These are phyloP conservation scores for Bubo bubo DNA, from an alignment of 2,113 vertebrate genomes.

Conservation along the genomic window DNA sequence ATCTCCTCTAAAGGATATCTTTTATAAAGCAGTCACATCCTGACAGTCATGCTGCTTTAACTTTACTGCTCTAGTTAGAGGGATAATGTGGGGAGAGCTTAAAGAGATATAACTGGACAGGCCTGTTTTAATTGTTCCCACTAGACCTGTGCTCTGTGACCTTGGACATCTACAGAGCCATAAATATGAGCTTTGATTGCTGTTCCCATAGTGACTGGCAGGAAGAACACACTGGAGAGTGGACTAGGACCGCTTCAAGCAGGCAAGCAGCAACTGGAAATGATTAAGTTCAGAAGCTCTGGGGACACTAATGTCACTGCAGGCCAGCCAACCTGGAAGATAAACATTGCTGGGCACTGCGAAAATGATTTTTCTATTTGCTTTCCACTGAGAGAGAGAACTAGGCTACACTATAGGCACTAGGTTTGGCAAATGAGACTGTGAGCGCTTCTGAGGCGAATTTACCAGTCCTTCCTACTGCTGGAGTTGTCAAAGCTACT, in stretches of 20 bases:
- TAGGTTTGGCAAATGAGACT: not conserved
- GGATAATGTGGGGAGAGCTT: constrained; percentile 34
- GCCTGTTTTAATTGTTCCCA: constrained; percentile 64
- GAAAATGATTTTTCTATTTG: constrained; percentile 57
- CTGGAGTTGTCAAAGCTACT: not conserved
- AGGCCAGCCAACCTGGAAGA: constrained; percentile 53
- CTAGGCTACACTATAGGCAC: not conserved
- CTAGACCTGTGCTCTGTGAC: constrained; percentile 33
- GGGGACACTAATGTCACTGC: constrained; percentile 52
- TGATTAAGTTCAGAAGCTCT: constrained; percentile 62
- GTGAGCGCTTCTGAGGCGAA: not conserved
- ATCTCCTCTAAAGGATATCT: not conserved
- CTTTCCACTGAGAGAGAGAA: constrained; percentile 29
- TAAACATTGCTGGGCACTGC: constrained; percentile 27
- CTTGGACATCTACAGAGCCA: constrained; percentile 41
- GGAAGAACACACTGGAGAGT: constrained; percentile 42
- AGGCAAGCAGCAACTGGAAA: constrained; percentile 56
- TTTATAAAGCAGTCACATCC: constrained; percentile 31
- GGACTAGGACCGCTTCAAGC: constrained; percentile 22
- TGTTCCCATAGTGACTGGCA: constrained; percentile 67
- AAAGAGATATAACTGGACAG: constrained; percentile 49
- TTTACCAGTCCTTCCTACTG: not conserved
- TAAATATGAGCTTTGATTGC: constrained; percentile 65
- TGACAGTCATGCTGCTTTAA: constrained; percentile 58
- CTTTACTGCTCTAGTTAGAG: constrained; percentile 52